Evolutionary conservation across 2,888 invertebrate genomes (phyloP), one percentile per base, ranked within the genome.

Genomic region (Lycophotia porphyrea): DNA sequence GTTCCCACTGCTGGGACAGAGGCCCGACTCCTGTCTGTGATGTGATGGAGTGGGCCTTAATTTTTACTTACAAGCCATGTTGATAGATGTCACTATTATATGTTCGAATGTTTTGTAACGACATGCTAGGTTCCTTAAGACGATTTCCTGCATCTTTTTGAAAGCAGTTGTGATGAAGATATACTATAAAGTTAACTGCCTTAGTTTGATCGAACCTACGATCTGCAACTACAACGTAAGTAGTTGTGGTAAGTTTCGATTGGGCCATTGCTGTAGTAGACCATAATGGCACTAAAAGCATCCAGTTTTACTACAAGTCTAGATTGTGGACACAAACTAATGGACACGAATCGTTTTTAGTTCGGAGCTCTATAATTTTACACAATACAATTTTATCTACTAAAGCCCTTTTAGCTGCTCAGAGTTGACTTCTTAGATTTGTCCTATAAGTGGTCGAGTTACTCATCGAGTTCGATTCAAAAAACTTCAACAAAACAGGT

Each of bases 271-370:
- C 31, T 31, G 21, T 34, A 63, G 24, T 61, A n/a, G 24, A 44
- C 24, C 5, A 21, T 74, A 49, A 67, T 67, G 31, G 47, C 39
- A 34, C 63, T 75, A 67, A 81, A 55, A 63, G 63, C 66, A 67
- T 52, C 36, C 47, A 55, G 63, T 34, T 31, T 55, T 31, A 58
- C 39, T 36, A 24, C 64, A 67, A 69, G n/a, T 71, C 61, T 61
- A 71, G 67, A 34, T 72, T 60, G 34, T 52, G 27, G 67, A 67
- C 72, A 36, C 21, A 63, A 58, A 72, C 52, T 78, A 78, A 84
- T 84, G 39, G 42, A 49, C 13, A 64, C 34, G 13, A 21, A 31
- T 49, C n/a, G 18, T 52, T 42, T 31, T 21, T 31, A 39, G 44
- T 39, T 18, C 34, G 36, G 36, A 52, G 49, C 34, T 72, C 1